Percentiles rank a stretch among this genome's conserved stretches.
Conservation (phyloP, 2,888 invertebrate species). For the Abrostola triplasia region DNA sequence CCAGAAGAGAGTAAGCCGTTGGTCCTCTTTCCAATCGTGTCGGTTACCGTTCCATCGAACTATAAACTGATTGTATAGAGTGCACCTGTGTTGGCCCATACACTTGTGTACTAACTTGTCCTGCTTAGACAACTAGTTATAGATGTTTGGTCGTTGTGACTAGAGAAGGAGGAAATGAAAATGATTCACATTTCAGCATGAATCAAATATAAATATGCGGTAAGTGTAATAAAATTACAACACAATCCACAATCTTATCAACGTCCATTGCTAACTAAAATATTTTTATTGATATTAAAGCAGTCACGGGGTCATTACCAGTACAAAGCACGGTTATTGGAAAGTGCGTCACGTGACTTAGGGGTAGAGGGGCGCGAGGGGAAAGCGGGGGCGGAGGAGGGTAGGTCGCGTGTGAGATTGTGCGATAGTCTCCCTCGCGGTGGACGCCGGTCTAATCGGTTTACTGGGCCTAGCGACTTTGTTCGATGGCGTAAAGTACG, state of each 20-base stretch:
- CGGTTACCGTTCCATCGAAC: no score
- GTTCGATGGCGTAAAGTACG: slow-evolving; percentile 52
- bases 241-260: slow-evolving; percentile 40
- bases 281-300: slow-evolving; percentile 72
- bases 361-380: slow-evolving; percentile 27
- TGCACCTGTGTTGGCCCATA: no score
- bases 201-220: no score
- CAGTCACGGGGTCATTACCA: slow-evolving; percentile 82
- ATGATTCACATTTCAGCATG: no score
- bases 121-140: no score
- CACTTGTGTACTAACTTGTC: no score
- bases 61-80: no score
- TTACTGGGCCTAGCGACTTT: slow-evolving; percentile 77
- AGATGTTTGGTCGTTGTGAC: no score
- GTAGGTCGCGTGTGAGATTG: slow-evolving; percentile 78
- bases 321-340: slow-evolving; percentile 68
- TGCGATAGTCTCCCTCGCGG: slow-evolving; percentile 72
- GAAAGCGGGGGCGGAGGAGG: slow-evolving; percentile 33
- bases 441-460: slow-evolving; percentile 80
- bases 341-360: slow-evolving; percentile 71
- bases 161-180: no score
- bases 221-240: not conserved
- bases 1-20: no score
- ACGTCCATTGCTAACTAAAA: slow-evolving; percentile 37
- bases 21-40: no score